Evolutionary conservation across 2,888 invertebrate genomes (phyloP), one percentile per base, ranked within the genome.

Genomic region (Eucriotettix oculatus): DNA sequence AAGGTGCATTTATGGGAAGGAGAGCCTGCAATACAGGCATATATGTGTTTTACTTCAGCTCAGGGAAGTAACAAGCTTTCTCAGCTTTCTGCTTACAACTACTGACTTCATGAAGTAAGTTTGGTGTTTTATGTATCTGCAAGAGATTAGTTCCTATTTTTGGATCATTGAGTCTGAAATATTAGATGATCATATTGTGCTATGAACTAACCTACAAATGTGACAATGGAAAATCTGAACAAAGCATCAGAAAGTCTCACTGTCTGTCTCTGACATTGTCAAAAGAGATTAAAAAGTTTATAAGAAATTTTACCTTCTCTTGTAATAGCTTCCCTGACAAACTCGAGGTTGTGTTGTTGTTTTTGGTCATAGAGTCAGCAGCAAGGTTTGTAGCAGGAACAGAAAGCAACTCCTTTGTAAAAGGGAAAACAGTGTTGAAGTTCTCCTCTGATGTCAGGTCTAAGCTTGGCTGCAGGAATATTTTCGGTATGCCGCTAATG

Each of bases 401-500:
- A 41, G 68, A 66, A 52, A 65, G 58, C 14, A 60, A 69, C 62
- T 71, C 71, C 59, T 72, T 78, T 52, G 78, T 72, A 70, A 81
- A 86, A 54, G 88, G 86, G 75, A 93, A 93, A 43, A 96, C 92
- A 68, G 86, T 82, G 66, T 83, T 83, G 73, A 96, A 96, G 60
- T 89, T 87, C 66, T 84, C 81, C 44, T 84, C 80, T 71, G 90
- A 83, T 71, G 87, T 87, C 58, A 96, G 77, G 69, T 86, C 84
- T 69, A 96, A 83, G 62, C 83, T 80, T 52, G 84, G 82, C 69
- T 86, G 85, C 70, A 90, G 80, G 76, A 93, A 96, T 69, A 95
- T 86, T 71, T 82, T 84, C 62, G 94, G 94, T 69, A 94, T 86
- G 62, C 81, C 83, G 69, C 82, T 82, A 12, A 85, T 73, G 70